phyloP scores from a whole-genome alignment of 2,888 invertebrate species.

The Yponomeuta evonymella region DNA sequence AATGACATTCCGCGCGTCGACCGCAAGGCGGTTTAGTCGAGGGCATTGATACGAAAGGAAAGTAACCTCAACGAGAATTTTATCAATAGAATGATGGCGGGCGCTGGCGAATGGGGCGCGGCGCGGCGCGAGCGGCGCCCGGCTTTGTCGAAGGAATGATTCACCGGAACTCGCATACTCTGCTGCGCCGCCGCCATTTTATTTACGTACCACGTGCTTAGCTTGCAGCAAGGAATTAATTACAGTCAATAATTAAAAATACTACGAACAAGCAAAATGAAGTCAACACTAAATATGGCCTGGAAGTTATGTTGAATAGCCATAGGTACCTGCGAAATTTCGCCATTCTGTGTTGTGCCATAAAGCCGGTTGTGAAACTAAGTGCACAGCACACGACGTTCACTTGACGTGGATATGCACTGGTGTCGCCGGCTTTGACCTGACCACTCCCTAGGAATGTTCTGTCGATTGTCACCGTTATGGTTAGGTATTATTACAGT shows the following conservation, averaged over 20 bases:
- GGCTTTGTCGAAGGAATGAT: constrained; percentile 5
- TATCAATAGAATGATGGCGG: constrained; percentile 6
- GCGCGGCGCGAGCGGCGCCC: constrained; percentile 19
- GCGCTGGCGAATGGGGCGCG: constrained; percentile 32
- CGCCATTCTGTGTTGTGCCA: constrained; percentile 50
- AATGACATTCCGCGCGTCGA: no score
- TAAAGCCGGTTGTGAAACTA: constrained; percentile 35
- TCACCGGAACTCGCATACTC: background rate
- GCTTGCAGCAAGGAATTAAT: constrained; percentile 34
- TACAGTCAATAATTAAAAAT: constrained; percentile 12
- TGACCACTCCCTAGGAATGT: constrained; percentile 23
- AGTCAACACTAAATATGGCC: background rate
- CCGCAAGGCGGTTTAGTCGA: no score
- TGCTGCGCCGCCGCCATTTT: constrained; percentile 58
- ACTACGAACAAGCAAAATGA: background rate
- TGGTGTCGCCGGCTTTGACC: constrained; percentile 18
- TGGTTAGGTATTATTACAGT: constrained; percentile 18
- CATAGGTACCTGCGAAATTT: constrained; percentile 57
- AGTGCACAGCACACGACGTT: constrained; percentile 23
- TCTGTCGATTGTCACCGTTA: no score
- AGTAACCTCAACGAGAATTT: background rate
- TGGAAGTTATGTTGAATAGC: background rate
- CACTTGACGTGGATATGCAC: constrained; percentile 23
- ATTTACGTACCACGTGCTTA: constrained; percentile 62
- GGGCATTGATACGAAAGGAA: background rate